Evolutionary conservation across 2,113 vertebrate genomes (phyloP).

Genomic region (Lagopus muta): DNA sequence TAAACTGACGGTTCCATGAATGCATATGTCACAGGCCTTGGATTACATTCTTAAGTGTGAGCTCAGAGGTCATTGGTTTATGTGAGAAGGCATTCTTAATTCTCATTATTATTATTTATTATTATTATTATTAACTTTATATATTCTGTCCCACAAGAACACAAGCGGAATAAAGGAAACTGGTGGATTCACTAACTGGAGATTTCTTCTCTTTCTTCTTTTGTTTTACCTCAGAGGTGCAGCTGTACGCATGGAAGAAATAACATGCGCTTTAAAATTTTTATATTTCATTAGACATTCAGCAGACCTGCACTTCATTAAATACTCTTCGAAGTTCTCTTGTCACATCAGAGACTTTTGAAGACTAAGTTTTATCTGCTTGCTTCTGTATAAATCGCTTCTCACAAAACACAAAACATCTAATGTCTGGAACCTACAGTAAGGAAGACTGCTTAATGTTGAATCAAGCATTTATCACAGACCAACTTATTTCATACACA

Average conservation of each 20-base stretch:
- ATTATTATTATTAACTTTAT: neutral
- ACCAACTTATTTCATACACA: neutral
- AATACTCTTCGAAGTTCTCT: neutral
- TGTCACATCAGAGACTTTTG: neutral
- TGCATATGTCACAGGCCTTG: neutral
- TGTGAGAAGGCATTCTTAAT: neutral
- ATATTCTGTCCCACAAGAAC: neutral
- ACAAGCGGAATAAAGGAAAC: neutral
- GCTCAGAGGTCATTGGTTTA: neutral
- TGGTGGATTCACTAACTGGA: neutral
- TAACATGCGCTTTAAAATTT: neutral
- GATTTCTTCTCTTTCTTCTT: no score
- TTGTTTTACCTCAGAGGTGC: neutral
- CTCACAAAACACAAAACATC: neutral
- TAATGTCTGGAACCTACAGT: neutral
- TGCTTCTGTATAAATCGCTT: neutral
- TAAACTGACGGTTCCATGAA: neutral
- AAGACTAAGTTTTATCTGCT: neutral
- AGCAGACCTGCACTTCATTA: neutral
- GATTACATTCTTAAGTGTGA: neutral
- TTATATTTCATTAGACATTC: neutral
- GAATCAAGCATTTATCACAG: neutral
- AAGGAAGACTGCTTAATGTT: neutral
- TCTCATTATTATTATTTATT: neutral
- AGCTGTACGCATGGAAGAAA: neutral